A percentile compares a stretch with the other conserved stretches of the same genome.
Evolutionary conservation across 2,113 vertebrate genomes (phyloP).

Genomic region (Oryzias javanicus): DNA sequence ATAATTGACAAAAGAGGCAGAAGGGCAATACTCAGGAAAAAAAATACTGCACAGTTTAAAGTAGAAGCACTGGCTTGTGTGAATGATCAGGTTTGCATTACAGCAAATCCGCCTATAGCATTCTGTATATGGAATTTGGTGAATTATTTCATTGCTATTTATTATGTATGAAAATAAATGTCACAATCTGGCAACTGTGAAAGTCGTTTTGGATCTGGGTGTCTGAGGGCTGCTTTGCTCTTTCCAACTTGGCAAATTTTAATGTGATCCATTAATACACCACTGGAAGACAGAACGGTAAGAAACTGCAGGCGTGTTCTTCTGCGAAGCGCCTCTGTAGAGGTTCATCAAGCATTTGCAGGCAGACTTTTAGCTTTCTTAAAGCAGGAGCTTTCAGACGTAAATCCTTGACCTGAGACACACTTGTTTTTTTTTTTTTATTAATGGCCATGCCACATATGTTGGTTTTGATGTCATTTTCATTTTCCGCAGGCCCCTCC

Average conservation of each 20-base stretch:
- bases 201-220: conserved; percentile 54
- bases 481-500: too few relatives aligned
- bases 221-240: conserved; percentile 40
- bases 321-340: conserved; percentile 11
- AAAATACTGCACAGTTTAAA: conserved; percentile 40
- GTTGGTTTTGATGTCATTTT: not conserved
- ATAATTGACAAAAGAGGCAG: conserved; percentile 56
- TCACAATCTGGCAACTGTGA: conserved; percentile 69
- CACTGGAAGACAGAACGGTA: conserved; percentile 16
- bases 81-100: conserved; percentile 39
- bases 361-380: conserved; percentile 22
- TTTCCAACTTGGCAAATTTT: conserved; percentile 36
- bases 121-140: too few relatives aligned
- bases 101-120: conserved; percentile 45
- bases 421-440: not conserved
- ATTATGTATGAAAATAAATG: conserved; percentile 79
- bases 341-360: conserved; percentile 37
- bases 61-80: conserved; percentile 51
- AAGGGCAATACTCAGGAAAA: conserved; percentile 20
- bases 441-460: not conserved
- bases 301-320: conserved; percentile 17
- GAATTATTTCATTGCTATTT: conserved; percentile 33
- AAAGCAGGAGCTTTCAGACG: conserved; percentile 7
- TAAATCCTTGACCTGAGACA: not conserved
- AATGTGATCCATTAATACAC: conserved; percentile 39